Percentiles rank a stretch among this genome's conserved stretches.
Conservation (phyloP, 1,140 invertebrate species). For the Dufourea novaeangliae region DNA sequence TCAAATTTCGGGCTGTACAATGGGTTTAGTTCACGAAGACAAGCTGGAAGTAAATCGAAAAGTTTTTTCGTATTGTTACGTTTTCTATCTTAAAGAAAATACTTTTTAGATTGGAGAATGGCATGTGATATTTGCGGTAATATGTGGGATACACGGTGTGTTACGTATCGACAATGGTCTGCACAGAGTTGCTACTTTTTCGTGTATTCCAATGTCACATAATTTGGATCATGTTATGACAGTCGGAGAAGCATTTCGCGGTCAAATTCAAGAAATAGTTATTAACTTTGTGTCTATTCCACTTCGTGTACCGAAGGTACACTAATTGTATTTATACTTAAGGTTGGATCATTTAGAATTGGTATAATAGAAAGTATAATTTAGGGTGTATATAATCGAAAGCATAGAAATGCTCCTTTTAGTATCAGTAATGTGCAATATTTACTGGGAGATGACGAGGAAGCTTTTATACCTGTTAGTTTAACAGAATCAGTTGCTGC, state of each 20-base stretch:
- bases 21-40: constrained; percentile 21
- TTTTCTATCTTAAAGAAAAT: neutral
- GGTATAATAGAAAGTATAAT: neutral
- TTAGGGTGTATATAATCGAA: constrained; percentile 13
- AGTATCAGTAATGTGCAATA: constrained; percentile 31
- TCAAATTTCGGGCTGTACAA: constrained; percentile 21
- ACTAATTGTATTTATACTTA: neutral
- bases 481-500: constrained; percentile 30
- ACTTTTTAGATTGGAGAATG: constrained; percentile 38
- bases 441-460: constrained; percentile 38
- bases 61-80: neutral
- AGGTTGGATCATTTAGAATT: neutral
- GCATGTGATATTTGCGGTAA: constrained; percentile 33
- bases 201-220: constrained; percentile 23
- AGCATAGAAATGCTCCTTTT: neutral
- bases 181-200: constrained; percentile 11
- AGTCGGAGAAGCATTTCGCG: constrained; percentile 34
- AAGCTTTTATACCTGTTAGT: constrained; percentile 30
- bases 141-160: constrained; percentile 13
- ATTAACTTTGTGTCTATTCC: constrained; percentile 41
- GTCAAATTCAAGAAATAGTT: constrained; percentile 45
- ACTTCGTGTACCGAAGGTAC: constrained; percentile 15
- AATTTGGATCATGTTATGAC: constrained; percentile 42
- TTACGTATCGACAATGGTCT: constrained; percentile 27
- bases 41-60: constrained; percentile 36